A percentile compares a stretch with the other conserved stretches of the same genome.
These are phyloP conservation scores for Coenobita brevimanus DNA, from an alignment of 1,140 invertebrate species.

Conservation along the genomic window DNA sequence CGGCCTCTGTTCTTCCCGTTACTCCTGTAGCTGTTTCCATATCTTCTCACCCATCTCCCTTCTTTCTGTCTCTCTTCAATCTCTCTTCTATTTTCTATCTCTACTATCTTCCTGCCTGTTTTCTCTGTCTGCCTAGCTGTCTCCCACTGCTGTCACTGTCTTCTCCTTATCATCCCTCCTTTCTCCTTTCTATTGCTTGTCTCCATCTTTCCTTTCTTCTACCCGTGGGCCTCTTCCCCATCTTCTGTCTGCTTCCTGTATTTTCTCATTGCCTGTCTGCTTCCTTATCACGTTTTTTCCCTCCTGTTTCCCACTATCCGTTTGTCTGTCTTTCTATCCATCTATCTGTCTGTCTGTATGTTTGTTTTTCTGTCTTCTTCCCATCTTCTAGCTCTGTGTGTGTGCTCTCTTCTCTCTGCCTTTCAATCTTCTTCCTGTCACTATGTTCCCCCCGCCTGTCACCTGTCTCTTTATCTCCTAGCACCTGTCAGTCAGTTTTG, in stretches of 20 bases:
- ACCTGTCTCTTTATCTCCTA: too few relatives aligned
- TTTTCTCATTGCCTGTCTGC: constrained; percentile 5
- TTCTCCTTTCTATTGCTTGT: background rate
- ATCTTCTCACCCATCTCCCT: background rate
- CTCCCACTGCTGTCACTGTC: too few relatives aligned
- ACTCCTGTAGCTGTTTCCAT: background rate
- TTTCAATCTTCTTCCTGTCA: too few relatives aligned
- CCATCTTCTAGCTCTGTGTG: background rate
- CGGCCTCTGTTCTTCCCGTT: background rate
- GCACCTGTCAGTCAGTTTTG: too few relatives aligned
- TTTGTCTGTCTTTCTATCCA: too few relatives aligned
- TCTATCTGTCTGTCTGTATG: too few relatives aligned
- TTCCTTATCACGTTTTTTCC: background rate
- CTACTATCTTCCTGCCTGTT: background rate
- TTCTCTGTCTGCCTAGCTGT: background rate
- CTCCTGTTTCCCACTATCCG: background rate
- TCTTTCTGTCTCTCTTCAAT: constrained; percentile 8
- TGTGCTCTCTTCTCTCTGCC: background rate
- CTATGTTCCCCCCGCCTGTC: too few relatives aligned
- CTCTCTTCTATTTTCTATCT: too few relatives aligned
- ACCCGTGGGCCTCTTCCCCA: background rate
- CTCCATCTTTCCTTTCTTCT: background rate
- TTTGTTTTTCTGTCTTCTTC: too few relatives aligned
- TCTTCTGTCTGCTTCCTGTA: background rate
- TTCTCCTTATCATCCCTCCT: background rate